Evolutionary conservation across 2,113 vertebrate species (phyloP).

Genomic region (Cyanoliseus patagonus): DNA sequence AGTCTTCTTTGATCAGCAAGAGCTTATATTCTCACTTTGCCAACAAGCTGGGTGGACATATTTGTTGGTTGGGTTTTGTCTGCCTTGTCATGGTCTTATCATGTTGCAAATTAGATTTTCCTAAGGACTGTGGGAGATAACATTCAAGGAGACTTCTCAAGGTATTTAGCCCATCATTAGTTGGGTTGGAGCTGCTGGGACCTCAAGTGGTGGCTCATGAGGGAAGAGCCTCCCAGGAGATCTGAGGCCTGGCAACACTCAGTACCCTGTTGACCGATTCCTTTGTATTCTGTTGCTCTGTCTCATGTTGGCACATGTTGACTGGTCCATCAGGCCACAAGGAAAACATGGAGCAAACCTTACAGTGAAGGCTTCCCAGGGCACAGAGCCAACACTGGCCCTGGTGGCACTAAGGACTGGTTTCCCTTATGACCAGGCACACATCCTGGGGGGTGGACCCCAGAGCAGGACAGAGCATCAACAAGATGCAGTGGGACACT

Average conservation of each 20-base stretch:
- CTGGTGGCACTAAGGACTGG: not conserved
- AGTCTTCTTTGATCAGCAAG: not conserved
- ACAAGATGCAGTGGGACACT: not conserved
- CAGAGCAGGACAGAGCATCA: not conserved
- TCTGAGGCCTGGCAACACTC: not conserved
- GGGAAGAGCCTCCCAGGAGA: not conserved
- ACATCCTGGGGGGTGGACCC: no score
- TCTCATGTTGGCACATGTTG: not conserved
- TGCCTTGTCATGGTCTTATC: not conserved
- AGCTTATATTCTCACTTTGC: not conserved
- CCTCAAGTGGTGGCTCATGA: not conserved
- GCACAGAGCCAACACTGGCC: not conserved
- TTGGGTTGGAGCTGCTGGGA: not conserved
- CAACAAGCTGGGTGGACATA: not conserved
- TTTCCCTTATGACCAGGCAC: not conserved
- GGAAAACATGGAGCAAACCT: not conserved
- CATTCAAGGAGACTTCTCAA: not conserved
- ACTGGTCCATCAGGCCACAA: not conserved
- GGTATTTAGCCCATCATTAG: not conserved
- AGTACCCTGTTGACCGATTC: not conserved
- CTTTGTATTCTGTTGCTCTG: not conserved
- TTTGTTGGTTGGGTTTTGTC: not conserved
- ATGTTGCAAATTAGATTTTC: not conserved
- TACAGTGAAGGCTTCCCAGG: not conserved
- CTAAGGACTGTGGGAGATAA: not conserved